Percentiles rank a stretch among this genome's conserved stretches.
These are phyloP conservation scores for Eurytoma adleriae DNA, from an alignment of 2,888 invertebrate species.

Conservation along the genomic window DNA sequence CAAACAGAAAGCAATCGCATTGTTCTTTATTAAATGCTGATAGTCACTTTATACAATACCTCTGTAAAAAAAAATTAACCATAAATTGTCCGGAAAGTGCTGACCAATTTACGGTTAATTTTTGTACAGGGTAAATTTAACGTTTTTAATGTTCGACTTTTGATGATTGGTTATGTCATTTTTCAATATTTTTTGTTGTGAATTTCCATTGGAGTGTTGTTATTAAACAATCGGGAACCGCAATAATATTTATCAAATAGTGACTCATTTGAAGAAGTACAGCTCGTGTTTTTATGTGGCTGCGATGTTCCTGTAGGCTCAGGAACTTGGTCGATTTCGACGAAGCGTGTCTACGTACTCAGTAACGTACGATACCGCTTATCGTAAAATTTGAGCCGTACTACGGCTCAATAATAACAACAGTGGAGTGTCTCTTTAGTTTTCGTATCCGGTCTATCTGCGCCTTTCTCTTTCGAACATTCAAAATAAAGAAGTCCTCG, in stretches of 20 bases:
- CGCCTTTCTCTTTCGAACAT: neutral
- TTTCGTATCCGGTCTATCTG: neutral
- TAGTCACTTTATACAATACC: too few relatives aligned
- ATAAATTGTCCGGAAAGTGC: too few relatives aligned
- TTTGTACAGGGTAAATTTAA: too few relatives aligned
- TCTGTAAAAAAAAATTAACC: too few relatives aligned
- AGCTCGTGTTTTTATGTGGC: neutral
- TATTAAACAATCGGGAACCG: neutral
- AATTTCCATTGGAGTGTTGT: neutral
- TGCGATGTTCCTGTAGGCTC: slow-evolving; percentile 15
- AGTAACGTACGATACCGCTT: slow-evolving; percentile 15
- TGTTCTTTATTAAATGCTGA: neutral
- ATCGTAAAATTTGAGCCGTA: slow-evolving; percentile 24
- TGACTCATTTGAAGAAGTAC: too few relatives aligned
- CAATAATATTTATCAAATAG: too few relatives aligned
- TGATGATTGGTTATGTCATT: too few relatives aligned
- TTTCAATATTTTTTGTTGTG: neutral
- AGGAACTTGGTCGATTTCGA: slow-evolving; percentile 29
- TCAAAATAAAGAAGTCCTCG: slow-evolving; percentile 24
- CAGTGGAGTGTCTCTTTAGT: neutral
- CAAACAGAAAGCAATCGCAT: slow-evolving; percentile 63
- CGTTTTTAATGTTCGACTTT: too few relatives aligned
- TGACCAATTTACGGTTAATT: too few relatives aligned
- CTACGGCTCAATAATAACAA: neutral
- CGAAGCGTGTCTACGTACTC: neutral